Evolutionary conservation across 2,113 vertebrate genomes (phyloP).

Genomic region (Callocephalon fimbriatum): DNA sequence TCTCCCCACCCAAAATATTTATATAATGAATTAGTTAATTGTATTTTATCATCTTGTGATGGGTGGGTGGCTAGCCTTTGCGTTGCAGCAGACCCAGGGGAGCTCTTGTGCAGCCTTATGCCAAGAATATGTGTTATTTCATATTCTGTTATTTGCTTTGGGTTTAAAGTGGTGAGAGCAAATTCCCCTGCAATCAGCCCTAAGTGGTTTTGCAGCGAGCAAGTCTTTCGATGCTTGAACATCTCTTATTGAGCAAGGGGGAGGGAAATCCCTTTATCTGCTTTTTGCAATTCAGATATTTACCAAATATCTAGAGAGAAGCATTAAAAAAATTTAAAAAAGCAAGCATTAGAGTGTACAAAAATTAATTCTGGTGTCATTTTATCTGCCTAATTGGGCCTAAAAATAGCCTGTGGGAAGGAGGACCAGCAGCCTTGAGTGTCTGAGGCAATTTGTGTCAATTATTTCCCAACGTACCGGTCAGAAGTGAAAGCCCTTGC

Average conservation of each 20-base stretch:
- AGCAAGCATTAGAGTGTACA: background rate
- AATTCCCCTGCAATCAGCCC: background rate
- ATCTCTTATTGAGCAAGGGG: background rate
- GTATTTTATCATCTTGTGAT: slow-evolving; percentile 3
- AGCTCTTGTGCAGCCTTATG: background rate
- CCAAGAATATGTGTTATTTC: slow-evolving; percentile 42
- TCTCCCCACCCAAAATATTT: slow-evolving; percentile 17
- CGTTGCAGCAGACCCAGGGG: background rate
- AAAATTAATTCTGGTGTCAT: background rate
- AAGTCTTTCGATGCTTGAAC: background rate
- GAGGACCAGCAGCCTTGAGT: background rate
- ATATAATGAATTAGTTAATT: slow-evolving; percentile 5
- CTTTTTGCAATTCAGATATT: background rate
- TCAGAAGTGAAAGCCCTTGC: background rate
- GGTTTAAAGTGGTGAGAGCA: slow-evolving; percentile 38
- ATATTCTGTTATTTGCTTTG: slow-evolving; percentile 46
- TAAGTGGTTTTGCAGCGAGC: background rate
- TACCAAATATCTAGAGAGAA: background rate
- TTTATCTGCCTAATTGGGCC: background rate
- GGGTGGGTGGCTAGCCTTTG: background rate
- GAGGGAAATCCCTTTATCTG: background rate
- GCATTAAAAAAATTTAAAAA: background rate
- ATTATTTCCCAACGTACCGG: background rate
- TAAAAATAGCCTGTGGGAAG: slow-evolving; percentile 41
- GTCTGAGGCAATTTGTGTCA: slow-evolving; percentile 34